phyloP scores from a whole-genome alignment of 2,113 vertebrate species.

The Paraplagusia blochii region DNA sequence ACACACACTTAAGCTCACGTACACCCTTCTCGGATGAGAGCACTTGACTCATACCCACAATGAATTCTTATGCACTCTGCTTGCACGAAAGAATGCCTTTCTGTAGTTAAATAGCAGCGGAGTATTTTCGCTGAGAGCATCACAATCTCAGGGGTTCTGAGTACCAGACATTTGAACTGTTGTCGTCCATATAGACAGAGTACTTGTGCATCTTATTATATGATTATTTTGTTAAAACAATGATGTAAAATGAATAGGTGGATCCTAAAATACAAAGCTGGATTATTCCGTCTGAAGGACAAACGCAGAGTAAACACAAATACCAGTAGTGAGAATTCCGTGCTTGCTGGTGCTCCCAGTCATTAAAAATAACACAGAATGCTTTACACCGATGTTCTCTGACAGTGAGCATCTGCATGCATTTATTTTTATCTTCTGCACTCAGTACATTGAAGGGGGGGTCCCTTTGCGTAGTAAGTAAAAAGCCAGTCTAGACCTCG shows the following conservation, averaged over 20 bases:
- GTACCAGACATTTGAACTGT: conserved; percentile 35
- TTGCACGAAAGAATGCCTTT: conserved; percentile 49
- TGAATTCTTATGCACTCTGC: conserved; percentile 54
- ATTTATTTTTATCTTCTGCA: conserved; percentile 6
- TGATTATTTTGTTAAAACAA: too few species aligned
- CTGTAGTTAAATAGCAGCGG: conserved; percentile 38
- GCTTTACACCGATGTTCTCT: neutral
- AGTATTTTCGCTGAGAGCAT: conserved; percentile 26
- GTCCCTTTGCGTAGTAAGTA: conserved; percentile 18
- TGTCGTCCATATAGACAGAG: too few species aligned
- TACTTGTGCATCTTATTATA: too few species aligned
- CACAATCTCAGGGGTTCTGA: conserved; percentile 30
- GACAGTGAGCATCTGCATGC: neutral
- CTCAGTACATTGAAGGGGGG: conserved; percentile 25
- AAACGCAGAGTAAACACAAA: neutral
- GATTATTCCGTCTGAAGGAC: too few species aligned
- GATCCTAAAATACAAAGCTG: too few species aligned
- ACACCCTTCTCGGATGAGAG: conserved; percentile 58
- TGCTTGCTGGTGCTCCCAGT: neutral
- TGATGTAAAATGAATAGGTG: too few species aligned
- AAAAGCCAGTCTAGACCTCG: conserved; percentile 43
- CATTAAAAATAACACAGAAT: neutral
- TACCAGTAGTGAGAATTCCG: too few species aligned
- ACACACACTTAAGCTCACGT: conserved; percentile 25
- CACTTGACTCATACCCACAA: conserved; percentile 67